phyloP scores from a whole-genome alignment of 35 echinoderm and acorn worm genomes.

The Diadema setosum region DNA sequence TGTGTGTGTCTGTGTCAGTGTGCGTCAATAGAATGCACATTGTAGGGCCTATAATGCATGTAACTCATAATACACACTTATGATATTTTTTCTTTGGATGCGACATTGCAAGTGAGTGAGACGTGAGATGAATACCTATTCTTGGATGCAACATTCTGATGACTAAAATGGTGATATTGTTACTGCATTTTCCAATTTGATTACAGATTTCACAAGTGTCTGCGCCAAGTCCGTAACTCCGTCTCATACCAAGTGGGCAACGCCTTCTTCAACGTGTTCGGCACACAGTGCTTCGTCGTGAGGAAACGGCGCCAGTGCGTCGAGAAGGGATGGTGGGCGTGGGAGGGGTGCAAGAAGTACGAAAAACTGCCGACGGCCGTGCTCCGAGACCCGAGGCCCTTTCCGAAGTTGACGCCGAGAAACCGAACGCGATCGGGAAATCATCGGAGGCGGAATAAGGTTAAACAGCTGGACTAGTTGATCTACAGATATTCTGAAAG shows the following conservation, averaged over 20 bases:
- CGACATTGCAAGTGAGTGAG: too few species aligned
- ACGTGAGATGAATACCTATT: too few species aligned
- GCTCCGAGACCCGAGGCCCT: constrained; percentile 16
- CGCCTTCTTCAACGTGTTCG: constrained; percentile 50
- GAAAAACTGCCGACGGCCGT: constrained; percentile 37
- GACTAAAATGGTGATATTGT: too few species aligned
- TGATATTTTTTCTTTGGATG: too few species aligned
- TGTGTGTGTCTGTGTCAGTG: too few species aligned
- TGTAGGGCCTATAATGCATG: too few species aligned
- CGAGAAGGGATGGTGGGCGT: constrained; percentile 50
- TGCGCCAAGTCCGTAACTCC: constrained; percentile 19
- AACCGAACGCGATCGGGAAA: too few species aligned
- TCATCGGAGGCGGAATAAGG: not conserved
- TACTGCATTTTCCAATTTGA: not conserved
- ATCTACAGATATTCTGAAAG: too few species aligned
- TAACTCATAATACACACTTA: too few species aligned
- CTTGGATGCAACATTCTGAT: too few species aligned
- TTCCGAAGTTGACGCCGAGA: not conserved
- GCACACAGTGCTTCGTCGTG: constrained; percentile 40
- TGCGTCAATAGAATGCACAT: too few species aligned
- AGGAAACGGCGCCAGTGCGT: constrained; percentile 47
- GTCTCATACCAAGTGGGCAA: constrained; percentile 40
- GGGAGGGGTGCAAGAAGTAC: constrained; percentile 36
- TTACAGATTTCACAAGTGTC: constrained; percentile 64
- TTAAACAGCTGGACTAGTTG: too few species aligned